Base-by-base conservation (phyloP, 2,797 vertebrate genomes). In the Lophura swinhoii region DNA sequence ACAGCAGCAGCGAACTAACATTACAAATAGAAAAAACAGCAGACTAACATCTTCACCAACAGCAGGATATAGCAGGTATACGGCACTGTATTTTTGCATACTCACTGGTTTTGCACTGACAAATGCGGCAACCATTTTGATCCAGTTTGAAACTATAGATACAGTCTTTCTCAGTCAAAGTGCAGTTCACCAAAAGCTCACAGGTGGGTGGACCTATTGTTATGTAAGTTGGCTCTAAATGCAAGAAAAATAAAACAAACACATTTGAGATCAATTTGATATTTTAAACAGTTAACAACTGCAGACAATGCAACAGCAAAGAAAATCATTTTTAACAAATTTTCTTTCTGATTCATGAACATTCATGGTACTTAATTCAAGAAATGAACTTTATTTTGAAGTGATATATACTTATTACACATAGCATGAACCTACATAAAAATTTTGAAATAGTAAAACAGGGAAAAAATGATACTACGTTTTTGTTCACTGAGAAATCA, bases 71-170 rank as follows among this genome's bases (percentile, higher is more conserved):
- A 53, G 83, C 91, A 89, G 39, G 35, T 26, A 82, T 51, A 87
- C 91, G 64, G 18, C 53, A 58, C 29, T 7, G 3, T 28, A 35
- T 31, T 87, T 90, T 44, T 41, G 56, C 77, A 94, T 95, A 98
- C 98, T 98, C 96, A 99, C 98, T 98, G 88, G 97, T 98, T 97
- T 97, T 98, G 97, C 98, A 99, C 92, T 97, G 98, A 97, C 98
- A 99, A 64, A 96, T 97, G 63, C 97, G 98, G 93, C 98, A 99
- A 83, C 98, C 98, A 37, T 95, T 98, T 82, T 95, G 96, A 95
- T 98, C 98, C 76, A 98, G 97, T 70, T 90, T 97, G 98, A 98
- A 98, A 81, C 98, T 98, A 43, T 98, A 98, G 69, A 95, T 83
- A 70, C 98, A 99, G 88, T 98, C 98, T 91, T 97, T 98, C 80